Evolutionary conservation across 2,888 invertebrate species (phyloP).

Genomic region (Trissolcus brochymenae): DNA sequence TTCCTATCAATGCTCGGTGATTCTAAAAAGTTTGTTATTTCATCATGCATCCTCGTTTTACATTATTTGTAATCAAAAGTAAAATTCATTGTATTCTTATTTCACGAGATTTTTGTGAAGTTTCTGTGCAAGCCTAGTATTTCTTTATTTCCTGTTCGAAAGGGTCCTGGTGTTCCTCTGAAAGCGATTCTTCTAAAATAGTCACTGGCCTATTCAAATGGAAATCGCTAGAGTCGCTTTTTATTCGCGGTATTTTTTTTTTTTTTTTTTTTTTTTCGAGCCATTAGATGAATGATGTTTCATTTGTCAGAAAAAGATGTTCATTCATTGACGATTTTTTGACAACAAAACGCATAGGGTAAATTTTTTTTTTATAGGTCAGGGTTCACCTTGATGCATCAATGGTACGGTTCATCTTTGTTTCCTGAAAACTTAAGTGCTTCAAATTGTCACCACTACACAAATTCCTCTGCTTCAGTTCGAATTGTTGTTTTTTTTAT

Average conservation of each 20-base stretch:
- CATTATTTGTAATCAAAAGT: too few species aligned
- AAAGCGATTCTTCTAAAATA: constrained; percentile 38
- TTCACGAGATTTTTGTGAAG: too few species aligned
- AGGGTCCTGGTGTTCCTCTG: constrained; percentile 9
- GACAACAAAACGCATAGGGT: constrained; percentile 37
- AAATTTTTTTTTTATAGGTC: constrained; percentile 43
- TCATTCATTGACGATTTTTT: constrained; percentile 40
- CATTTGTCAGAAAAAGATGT: constrained; percentile 18
- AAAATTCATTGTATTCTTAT: too few species aligned
- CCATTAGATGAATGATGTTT: constrained; percentile 47
- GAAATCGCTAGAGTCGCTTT: constrained; percentile 31
- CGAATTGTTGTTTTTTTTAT: too few species aligned
- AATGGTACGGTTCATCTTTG: constrained; percentile 10
- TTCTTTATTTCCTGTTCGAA: constrained; percentile 22
- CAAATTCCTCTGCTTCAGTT: too few species aligned
- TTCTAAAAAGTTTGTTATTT: too few species aligned
- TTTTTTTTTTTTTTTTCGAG: constrained; percentile 33
- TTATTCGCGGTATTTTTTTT: constrained; percentile 12
- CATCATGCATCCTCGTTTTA: too few species aligned
- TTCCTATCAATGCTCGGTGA: too few species aligned
- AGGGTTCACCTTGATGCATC: constrained; percentile 32
- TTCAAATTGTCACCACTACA: not conserved
- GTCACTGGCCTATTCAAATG: constrained; percentile 34
- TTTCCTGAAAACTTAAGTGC: constrained; percentile 34
- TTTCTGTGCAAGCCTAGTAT: constrained; percentile 1